Conservation (phyloP, 1,140 invertebrate species). For the Sitobion miscanthi region DNA sequence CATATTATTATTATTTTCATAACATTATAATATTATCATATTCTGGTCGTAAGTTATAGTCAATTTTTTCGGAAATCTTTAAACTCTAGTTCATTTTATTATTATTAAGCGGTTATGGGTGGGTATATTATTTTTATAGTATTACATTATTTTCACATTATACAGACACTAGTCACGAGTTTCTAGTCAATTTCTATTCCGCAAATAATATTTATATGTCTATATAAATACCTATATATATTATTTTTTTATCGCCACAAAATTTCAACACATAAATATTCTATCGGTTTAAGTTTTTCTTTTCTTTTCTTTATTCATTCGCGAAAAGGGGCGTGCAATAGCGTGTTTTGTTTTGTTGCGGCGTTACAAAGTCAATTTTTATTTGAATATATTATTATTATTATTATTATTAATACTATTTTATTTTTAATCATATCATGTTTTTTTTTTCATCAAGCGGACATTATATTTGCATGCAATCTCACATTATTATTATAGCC, state of each 20-base stretch:
- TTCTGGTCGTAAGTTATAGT: slow-evolving; percentile 22
- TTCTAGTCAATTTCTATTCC: slow-evolving; percentile 31
- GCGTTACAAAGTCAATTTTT: slow-evolving; percentile 17
- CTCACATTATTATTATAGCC: slow-evolving; percentile 29
- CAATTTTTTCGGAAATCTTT: slow-evolving; percentile 35
- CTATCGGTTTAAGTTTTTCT: slow-evolving; percentile 23
- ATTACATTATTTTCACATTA: neutral
- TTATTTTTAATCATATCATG: slow-evolving; percentile 7
- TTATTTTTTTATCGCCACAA: neutral
- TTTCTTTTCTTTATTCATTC: neutral
- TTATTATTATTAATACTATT: neutral
- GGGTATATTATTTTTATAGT: neutral
- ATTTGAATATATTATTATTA: slow-evolving; percentile 39
- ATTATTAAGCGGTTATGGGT: neutral
- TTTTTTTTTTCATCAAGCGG: neutral
- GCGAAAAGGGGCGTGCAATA: slow-evolving; percentile 47
- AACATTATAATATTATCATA: neutral
- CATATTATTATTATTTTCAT: neutral
- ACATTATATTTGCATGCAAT: slow-evolving; percentile 26
- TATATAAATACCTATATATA: neutral
- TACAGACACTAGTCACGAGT: slow-evolving; percentile 28
- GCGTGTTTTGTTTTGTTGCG: slow-evolving; percentile 43
- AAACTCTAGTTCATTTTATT: slow-evolving; percentile 25
- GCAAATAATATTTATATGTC: neutral
- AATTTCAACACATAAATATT: neutral